Evolutionary conservation across 1,140 invertebrate species (phyloP).

Genomic region (Drosophila parabipectinata): DNA sequence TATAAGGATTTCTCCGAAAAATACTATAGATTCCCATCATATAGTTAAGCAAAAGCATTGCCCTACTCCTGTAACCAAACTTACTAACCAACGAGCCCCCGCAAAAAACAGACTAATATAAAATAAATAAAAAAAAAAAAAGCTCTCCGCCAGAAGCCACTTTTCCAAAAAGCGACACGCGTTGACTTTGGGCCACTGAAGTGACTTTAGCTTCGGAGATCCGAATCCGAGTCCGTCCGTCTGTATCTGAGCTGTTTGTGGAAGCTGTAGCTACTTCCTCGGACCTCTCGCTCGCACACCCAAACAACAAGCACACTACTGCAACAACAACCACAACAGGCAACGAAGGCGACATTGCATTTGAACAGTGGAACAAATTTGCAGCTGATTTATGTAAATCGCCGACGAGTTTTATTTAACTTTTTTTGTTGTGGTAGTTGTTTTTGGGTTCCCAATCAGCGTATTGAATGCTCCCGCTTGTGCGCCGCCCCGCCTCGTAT

Average conservation of each 20-base stretch:
- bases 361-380: conserved; percentile 82
- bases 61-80: conserved; percentile 30
- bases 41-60: no score
- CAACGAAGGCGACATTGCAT: conserved; percentile 61
- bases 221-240: conserved; percentile 17
- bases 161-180: conserved; percentile 73
- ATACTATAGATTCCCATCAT: no score
- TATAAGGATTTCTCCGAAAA: no score
- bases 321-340: conserved; percentile 7
- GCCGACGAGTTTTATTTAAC: conserved; percentile 59
- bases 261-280: conserved; percentile 77
- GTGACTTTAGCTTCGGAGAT: conserved; percentile 15
- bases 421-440: conserved; percentile 24
- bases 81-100: conserved; percentile 59
- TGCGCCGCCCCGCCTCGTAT: conserved; percentile 22
- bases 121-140: conserved; percentile 59
- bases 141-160: conserved; percentile 52
- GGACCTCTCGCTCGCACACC: conserved; percentile 71
- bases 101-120: conserved; percentile 56
- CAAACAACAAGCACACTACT: neutral
- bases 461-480: conserved; percentile 43
- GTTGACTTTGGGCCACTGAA: conserved; percentile 63
- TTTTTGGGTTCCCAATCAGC: conserved; percentile 65
- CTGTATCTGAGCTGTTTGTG: conserved; percentile 32
- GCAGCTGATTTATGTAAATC: conserved; percentile 82